Evolutionary conservation across 2,888 invertebrate species (phyloP).

Genomic region (Teleiodes luculella): DNA sequence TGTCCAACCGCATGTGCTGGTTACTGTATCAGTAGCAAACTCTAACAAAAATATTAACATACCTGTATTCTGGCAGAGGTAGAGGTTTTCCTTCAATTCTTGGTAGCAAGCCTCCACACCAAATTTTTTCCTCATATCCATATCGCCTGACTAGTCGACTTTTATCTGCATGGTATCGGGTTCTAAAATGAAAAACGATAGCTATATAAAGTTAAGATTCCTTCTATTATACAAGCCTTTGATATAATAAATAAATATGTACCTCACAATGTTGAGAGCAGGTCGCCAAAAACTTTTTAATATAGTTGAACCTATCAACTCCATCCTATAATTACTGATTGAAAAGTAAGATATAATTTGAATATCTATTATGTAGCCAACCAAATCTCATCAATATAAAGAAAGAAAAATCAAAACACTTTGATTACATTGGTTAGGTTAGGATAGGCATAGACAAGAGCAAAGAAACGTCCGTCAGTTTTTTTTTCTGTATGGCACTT

Average conservation of each 20-base stretch:
- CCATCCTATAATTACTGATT: conserved; percentile 49
- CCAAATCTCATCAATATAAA: too few relatives aligned
- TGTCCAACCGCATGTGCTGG: too few relatives aligned
- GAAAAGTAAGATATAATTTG: neutral
- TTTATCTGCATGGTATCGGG: conserved; percentile 81
- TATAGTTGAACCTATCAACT: conserved; percentile 52
- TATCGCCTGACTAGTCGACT: conserved; percentile 81
- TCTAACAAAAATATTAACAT: too few relatives aligned
- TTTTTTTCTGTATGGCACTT: too few relatives aligned
- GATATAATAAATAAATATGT: conserved; percentile 21
- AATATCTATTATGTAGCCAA: too few relatives aligned
- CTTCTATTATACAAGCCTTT: too few relatives aligned
- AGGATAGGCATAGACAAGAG: too few relatives aligned
- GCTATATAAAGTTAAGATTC: too few relatives aligned
- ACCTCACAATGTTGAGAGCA: conserved; percentile 60
- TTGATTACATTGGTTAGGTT: too few relatives aligned
- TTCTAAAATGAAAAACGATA: conserved; percentile 52
- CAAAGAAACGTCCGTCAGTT: too few relatives aligned
- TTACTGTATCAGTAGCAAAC: too few relatives aligned
- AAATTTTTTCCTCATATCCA: conserved; percentile 84
- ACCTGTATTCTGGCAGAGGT: conserved; percentile 84
- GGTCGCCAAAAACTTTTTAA: conserved; percentile 61
- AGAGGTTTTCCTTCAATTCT: conserved; percentile 75
- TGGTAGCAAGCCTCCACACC: conserved; percentile 84
- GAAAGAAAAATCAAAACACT: too few relatives aligned